These are phyloP conservation scores for Tenualosa thibaudeaui DNA, from an alignment of 2,797 vertebrate species.

Conservation along the genomic window DNA sequence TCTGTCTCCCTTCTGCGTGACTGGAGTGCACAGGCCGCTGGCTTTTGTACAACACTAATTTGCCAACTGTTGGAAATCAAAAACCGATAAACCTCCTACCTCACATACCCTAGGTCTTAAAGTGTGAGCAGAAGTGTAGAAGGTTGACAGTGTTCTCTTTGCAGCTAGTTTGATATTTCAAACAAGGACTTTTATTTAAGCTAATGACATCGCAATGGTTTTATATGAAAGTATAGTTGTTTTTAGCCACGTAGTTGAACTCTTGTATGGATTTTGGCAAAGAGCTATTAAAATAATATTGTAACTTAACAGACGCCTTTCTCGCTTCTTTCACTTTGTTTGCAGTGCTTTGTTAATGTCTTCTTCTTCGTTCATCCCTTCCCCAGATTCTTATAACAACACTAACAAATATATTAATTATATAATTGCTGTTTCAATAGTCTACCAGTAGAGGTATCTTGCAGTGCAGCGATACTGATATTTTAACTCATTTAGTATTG, in stretches of 20 bases:
- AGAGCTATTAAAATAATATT: constrained; percentile 27
- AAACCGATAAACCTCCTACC: constrained; percentile 22
- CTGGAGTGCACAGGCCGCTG: constrained; percentile 6
- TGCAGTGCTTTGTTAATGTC: background rate
- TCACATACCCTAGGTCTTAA: constrained; percentile 27
- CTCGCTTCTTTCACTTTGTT: background rate
- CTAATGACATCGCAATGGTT: constrained; percentile 20
- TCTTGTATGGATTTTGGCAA: constrained; percentile 25
- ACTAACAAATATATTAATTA: background rate
- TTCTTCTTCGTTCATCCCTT: background rate
- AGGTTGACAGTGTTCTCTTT: constrained; percentile 25
- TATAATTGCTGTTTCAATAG: background rate
- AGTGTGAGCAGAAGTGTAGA: constrained; percentile 18
- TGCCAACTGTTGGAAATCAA: constrained; percentile 25
- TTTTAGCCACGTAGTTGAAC: constrained; percentile 23
- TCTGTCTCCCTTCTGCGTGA: constrained; percentile 2
- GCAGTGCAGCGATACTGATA: background rate
- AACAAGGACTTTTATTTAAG: constrained; percentile 26
- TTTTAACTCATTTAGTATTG: background rate
- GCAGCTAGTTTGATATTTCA: constrained; percentile 23
- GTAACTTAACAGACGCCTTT: constrained; percentile 3
- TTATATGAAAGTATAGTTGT: constrained; percentile 21
- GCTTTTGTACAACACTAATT: constrained; percentile 24
- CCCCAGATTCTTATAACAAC: background rate
- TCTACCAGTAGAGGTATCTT: background rate